Base-by-base conservation (phyloP, 2,888 invertebrate species). In the Ashinkailepas kermadecensis region DNA sequence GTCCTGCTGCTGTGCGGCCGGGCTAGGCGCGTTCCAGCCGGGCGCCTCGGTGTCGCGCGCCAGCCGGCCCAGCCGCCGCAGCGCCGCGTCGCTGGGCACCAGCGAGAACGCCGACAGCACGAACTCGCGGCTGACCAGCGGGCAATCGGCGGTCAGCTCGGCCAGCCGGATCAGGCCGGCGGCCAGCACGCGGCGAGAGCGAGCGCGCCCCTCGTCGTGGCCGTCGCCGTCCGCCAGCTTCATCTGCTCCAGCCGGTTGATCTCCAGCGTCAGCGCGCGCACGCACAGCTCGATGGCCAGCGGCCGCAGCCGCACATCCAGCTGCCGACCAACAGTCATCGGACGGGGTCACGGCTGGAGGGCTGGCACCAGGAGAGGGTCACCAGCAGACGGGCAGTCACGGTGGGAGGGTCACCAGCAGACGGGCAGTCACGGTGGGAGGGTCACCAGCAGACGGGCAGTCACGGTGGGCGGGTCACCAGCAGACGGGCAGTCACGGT, bases 51-150 rank as follows among this genome's bases (percentile, higher is more conserved):
- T 23, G 90, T 84, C 89, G 89, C 25, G 87, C 87, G 80, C 88
- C 83, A 90, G 86, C 64, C 88, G 88, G 84, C 89, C 88, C 80
- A 93, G 90, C 84, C 89, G 87, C 57, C 90, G 89, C 86, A 91
- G 90, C 87, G 91, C 90, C 15, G 87, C 87, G 64, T 89, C 88
- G 12, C 92, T 91, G 8, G 94, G 93, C 85, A 92, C 91, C 81
- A 94, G 88, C 79, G 93, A 93, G 88, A 94, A 94, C 0, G 93
- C 92, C 0, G 94, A 93, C 74, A 94, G 89, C 0, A 91, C 88
- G 86, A 93, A 93, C 88, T 94, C 94, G 84, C 91, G 89, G 80
- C 90, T 90, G 59, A 93, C 89, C 25, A 91, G 90, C 54, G 90
- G 87, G 85, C 92, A 91, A 81, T 89, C 89, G 39, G 90, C 88